phyloP scores from a whole-genome alignment of 37 sponge, comb jelly and placozoan genomes.

The Oopsacas minuta region DNA sequence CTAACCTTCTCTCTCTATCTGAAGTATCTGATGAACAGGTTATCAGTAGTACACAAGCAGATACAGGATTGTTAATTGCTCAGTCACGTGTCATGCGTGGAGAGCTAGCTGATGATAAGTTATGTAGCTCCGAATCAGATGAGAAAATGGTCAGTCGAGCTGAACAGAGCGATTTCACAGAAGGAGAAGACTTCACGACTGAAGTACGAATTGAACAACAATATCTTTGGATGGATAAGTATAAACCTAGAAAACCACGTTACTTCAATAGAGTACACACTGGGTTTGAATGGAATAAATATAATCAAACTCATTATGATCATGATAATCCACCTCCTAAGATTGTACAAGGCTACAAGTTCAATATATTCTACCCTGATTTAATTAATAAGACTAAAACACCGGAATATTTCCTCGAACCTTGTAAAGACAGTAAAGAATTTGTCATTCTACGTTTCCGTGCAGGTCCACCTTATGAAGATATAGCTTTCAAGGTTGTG shows the following conservation, averaged over 20 bases:
- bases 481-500: conserved; percentile 89
- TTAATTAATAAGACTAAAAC: conserved; percentile 81
- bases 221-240: conserved; percentile 88
- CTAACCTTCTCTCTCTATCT: conserved; percentile 38
- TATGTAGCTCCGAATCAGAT: background rate
- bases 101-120: background rate
- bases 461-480: conserved; percentile 99
- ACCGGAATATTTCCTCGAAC: conserved; percentile 67
- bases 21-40: conserved; percentile 44
- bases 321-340: conserved; percentile 98
- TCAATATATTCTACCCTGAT: conserved; percentile 96
- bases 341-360: conserved; percentile 99
- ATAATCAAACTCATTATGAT: conserved; percentile 99
- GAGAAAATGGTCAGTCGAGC: conserved; percentile 3
- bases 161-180: conserved; percentile 50
- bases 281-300: conserved; percentile 99
- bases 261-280: conserved; percentile 99
- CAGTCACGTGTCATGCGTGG: background rate
- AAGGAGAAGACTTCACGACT: conserved; percentile 74
- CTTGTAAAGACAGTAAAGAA: conserved; percentile 53
- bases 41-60: background rate
- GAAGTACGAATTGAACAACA: conserved; percentile 51
- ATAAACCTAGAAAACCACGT: conserved; percentile 86
- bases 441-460: conserved; percentile 84
- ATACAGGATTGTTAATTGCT: background rate